Evolutionary conservation across 2,797 vertebrate genomes (phyloP), one percentile per base, ranked within the genome.

Genomic region (Myoxocephalus aenaeus): DNA sequence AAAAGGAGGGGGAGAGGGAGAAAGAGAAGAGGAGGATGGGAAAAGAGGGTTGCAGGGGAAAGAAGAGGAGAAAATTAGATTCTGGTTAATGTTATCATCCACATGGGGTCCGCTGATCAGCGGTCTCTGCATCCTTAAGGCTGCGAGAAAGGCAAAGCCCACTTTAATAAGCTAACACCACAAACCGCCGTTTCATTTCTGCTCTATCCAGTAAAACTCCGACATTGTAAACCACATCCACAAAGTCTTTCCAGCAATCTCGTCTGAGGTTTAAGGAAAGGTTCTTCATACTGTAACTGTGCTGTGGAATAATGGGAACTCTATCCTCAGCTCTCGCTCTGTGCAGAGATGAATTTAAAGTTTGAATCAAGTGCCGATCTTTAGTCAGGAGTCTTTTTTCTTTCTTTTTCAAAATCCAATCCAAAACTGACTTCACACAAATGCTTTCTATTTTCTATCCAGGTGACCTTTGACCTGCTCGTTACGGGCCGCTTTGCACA

Each of bases 171-270:
- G 25, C 25, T 9, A 53, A 42, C 48, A 54, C 73, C 79, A 81
- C 82, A 83, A 80, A 83, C 66, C 44, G 1, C 73, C 5, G 64
- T 20, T 74, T 75, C 36, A 66, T 78, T 73, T 81, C 63, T 81
- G 51, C 65, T 72, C 27, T 4, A 20, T 32, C 17, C 17, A 67
- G 50, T 59, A 63, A 79, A 77, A 71, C 53, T 73, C 77, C 11
- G 40, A 58, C 44, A 71, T 8, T 63, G 36, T 46, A 63, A 54
- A 79, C 80, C 86, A 79, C 83, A 87, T 82, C 66, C 84, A 42
- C 75, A 57, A 29, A 17, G 13, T 66, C 72, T 64, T 53, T 77
- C 20, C 59, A 62, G 27, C 50, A 77, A 46, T 56, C 73, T 58
- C 44, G 34, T 78, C 65, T 76, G 73, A 82, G 65, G 79, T 78